Percentiles rank a stretch among this genome's conserved stretches.
phyloP scores from a whole-genome alignment of 1,140 invertebrate genomes.

The Sycophila sp. region DNA sequence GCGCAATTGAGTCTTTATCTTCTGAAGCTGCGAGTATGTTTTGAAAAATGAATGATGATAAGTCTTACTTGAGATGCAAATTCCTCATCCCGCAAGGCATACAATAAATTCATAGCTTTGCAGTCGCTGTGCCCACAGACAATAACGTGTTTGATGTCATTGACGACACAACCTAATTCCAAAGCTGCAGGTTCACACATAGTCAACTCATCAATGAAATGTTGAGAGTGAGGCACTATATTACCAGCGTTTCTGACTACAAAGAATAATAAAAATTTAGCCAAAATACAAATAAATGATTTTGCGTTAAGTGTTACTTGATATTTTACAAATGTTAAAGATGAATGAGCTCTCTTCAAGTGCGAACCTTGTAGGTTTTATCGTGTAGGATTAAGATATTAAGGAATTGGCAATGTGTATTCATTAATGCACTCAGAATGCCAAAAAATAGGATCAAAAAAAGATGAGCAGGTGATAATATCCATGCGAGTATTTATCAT shows the following conservation, averaged over 20 bases:
- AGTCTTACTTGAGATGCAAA: conserved; percentile 75
- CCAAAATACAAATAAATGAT: neutral
- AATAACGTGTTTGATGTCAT: conserved; percentile 91
- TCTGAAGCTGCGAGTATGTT: too few species aligned
- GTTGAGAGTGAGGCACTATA: conserved; percentile 88
- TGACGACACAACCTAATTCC: conserved; percentile 93
- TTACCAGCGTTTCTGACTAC: conserved; percentile 93
- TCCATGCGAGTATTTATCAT: conserved; percentile 44
- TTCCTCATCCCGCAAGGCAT: conserved; percentile 81
- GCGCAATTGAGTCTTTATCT: too few species aligned
- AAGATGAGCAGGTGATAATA: conserved; percentile 40
- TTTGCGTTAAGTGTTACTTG: neutral
- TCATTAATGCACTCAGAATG: too few species aligned
- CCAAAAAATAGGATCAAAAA: conserved; percentile 12
- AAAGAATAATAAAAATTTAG: conserved; percentile 51
- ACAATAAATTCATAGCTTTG: conserved; percentile 95
- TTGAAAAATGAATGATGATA: conserved; percentile 31
- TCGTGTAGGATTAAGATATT: too few species aligned
- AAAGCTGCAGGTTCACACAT: conserved; percentile 94
- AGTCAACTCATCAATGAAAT: conserved; percentile 85
- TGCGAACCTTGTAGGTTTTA: conserved; percentile 27
- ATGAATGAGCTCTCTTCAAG: too few species aligned
- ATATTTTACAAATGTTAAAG: too few species aligned
- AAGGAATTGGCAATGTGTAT: too few species aligned
- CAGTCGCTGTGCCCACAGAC: conserved; percentile 98